Evolutionary conservation across 35 echinoderm and acorn worm genomes (phyloP).

Genomic region (Acanthaster planci): DNA sequence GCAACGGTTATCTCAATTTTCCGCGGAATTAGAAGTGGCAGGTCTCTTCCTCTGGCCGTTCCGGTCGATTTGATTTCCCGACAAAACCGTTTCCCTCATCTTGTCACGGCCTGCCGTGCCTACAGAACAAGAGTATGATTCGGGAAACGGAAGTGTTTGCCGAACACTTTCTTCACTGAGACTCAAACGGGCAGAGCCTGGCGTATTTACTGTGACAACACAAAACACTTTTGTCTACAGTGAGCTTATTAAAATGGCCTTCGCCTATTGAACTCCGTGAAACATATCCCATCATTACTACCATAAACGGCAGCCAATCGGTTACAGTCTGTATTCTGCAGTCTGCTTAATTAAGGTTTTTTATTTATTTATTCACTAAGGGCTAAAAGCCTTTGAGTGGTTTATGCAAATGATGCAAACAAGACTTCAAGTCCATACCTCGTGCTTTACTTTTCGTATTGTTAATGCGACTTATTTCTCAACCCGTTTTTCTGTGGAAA

Average conservation of each 20-base stretch:
- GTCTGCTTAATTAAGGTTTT: too few relatives aligned
- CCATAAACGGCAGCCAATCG: too few relatives aligned
- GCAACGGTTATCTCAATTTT: background rate
- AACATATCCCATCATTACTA: too few relatives aligned
- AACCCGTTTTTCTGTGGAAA: too few relatives aligned
- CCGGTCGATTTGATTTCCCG: slow-evolving; percentile 1
- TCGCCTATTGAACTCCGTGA: background rate
- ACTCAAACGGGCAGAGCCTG: background rate
- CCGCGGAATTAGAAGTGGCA: slow-evolving; percentile 13
- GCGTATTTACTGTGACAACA: slow-evolving; percentile 19
- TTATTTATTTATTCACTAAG: too few relatives aligned
- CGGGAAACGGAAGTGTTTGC: slow-evolving; percentile 21
- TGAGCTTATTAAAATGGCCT: slow-evolving; percentile 20
- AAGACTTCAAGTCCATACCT: too few relatives aligned
- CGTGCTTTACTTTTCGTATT: too few relatives aligned
- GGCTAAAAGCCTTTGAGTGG: too few relatives aligned
- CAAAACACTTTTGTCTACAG: slow-evolving; percentile 11
- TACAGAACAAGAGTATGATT: too few relatives aligned
- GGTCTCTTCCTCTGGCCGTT: background rate
- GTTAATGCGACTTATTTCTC: too few relatives aligned
- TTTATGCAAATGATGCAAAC: too few relatives aligned
- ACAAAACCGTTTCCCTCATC: background rate
- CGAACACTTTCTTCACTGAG: background rate
- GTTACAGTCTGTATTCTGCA: too few relatives aligned
- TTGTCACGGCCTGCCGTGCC: background rate